Conservation (phyloP, 2,888 invertebrate genomes). For the Cantharis rufa region DNA sequence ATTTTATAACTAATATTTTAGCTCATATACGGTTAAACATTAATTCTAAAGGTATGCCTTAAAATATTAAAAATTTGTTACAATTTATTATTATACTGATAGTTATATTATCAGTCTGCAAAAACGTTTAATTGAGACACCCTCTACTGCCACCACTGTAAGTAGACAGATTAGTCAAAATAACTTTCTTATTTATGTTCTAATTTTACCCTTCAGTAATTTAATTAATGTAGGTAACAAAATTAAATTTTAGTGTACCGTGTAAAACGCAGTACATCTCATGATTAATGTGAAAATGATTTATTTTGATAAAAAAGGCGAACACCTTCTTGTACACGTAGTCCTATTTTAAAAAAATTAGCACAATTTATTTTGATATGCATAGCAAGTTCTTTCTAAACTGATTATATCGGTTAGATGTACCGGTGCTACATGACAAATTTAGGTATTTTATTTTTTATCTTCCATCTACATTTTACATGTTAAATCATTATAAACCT, state of each 20-base stretch:
- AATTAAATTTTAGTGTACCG: background rate
- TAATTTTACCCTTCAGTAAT: background rate
- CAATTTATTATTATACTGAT: background rate
- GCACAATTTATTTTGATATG: background rate
- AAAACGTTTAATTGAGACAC: background rate
- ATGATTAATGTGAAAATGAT: background rate
- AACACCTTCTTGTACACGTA: background rate
- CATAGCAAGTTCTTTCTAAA: background rate
- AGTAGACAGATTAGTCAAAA: background rate
- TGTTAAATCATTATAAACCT: too few species aligned
- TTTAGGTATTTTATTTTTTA: too few species aligned
- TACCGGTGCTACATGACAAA: too few species aligned
- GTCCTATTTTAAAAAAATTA: background rate
- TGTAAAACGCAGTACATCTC: background rate
- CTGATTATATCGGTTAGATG: background rate
- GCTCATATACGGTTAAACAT: too few species aligned
- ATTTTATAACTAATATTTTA: too few species aligned
- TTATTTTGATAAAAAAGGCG: background rate
- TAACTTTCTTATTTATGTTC: background rate
- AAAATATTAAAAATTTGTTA: background rate
- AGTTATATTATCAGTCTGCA: background rate
- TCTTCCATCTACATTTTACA: too few species aligned
- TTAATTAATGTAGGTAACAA: background rate
- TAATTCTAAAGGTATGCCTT: too few species aligned
- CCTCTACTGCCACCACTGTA: background rate